These are phyloP conservation scores for Syritta pipiens DNA, from an alignment of 2,888 invertebrate species.

Conservation along the genomic window DNA sequence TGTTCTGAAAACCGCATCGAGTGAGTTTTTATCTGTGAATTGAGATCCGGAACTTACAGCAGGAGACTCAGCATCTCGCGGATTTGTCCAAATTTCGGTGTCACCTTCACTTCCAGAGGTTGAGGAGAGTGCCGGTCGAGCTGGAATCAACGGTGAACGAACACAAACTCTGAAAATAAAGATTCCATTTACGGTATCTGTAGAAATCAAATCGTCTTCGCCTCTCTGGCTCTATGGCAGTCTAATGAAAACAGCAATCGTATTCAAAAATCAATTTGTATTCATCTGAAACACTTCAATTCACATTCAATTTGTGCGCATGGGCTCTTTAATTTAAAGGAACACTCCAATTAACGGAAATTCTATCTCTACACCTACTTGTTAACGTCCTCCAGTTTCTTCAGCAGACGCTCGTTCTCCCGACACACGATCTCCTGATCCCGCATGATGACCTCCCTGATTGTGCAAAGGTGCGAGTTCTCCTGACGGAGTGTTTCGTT, in stretches of 20 bases:
- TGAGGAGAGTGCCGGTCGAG: constrained; percentile 86
- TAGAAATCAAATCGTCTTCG: constrained; percentile 47
- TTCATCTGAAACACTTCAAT: constrained; percentile 39
- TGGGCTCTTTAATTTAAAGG: too few species aligned
- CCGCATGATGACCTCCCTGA: constrained; percentile 88
- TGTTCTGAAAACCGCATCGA: constrained; percentile 42
- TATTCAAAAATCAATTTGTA: constrained; percentile 59
- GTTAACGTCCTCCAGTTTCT: constrained; percentile 93
- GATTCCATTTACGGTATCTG: constrained; percentile 63
- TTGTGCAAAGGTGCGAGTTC: constrained; percentile 90
- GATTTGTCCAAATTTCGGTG: constrained; percentile 88
- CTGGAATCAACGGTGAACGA: constrained; percentile 90
- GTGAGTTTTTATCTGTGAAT: not conserved
- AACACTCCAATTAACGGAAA: not conserved
- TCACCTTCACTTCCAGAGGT: constrained; percentile 77
- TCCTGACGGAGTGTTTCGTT: constrained; percentile 89
- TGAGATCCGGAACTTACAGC: constrained; percentile 71
- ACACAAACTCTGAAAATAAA: constrained; percentile 85
- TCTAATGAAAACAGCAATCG: constrained; percentile 41
- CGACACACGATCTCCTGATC: constrained; percentile 94
- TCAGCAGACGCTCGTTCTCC: constrained; percentile 93
- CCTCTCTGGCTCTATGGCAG: not conserved
- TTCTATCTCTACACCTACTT: constrained; percentile 82
- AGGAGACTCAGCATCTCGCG: constrained; percentile 79
- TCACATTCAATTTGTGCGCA: constrained; percentile 39